These are phyloP conservation scores for Felis chaus DNA, from an alignment of 2,113 vertebrate genomes.

Conservation along the genomic window DNA sequence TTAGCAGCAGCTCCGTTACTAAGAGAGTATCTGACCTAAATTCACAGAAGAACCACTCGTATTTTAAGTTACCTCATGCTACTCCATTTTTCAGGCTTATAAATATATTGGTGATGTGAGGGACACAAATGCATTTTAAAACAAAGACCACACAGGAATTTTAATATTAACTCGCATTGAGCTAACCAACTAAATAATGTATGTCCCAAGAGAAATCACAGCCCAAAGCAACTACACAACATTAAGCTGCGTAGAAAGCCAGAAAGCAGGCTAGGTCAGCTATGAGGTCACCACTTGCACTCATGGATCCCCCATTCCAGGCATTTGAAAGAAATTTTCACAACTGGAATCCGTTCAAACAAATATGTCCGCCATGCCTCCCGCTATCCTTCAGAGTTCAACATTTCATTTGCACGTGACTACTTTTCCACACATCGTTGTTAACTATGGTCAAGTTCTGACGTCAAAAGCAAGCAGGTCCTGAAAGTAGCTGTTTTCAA, in stretches of 20 bases:
- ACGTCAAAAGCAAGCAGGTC: slow-evolving; percentile 34
- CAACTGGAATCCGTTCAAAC: slow-evolving; percentile 34
- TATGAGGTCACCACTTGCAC: not conserved
- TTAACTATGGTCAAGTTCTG: not conserved
- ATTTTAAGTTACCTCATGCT: slow-evolving; percentile 52
- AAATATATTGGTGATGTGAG: slow-evolving; percentile 36
- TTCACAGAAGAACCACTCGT: not conserved
- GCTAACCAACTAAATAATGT: slow-evolving; percentile 7
- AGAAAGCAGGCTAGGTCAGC: slow-evolving; percentile 8
- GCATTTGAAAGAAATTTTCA: slow-evolving; percentile 23
- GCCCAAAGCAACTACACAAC: not conserved
- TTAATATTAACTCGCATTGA: slow-evolving; percentile 34
- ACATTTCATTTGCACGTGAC: slow-evolving; percentile 53
- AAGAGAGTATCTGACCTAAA: slow-evolving; percentile 77
- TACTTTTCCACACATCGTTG: slow-evolving; percentile 7
- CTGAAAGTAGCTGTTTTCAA: slow-evolving; percentile 23
- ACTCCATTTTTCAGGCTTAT: slow-evolving; percentile 39
- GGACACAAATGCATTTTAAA: slow-evolving; percentile 35
- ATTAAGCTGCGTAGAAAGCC: not conserved
- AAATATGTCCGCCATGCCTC: slow-evolving; percentile 12
- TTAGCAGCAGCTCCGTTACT: slow-evolving; percentile 67
- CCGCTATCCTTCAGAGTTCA: slow-evolving; percentile 33
- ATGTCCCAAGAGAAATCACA: slow-evolving; percentile 19
- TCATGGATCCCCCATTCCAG: not conserved
- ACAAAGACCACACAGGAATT: slow-evolving; percentile 38